Base-by-base conservation (phyloP, 2,113 vertebrate species). In the Pelobates fuscus region DNA sequence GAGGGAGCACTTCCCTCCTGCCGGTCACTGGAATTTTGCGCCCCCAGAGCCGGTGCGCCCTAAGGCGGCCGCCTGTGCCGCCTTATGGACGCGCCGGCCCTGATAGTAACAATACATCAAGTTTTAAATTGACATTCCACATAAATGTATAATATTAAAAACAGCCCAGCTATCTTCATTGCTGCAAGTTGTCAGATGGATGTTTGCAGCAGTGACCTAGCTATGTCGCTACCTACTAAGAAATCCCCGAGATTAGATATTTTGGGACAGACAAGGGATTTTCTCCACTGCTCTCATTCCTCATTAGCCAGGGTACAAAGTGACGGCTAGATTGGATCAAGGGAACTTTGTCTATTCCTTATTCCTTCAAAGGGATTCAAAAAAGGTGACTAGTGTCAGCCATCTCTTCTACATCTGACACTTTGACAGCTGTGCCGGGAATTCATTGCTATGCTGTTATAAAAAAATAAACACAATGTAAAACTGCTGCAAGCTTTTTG, bases 401-500 rank as follows among this genome's bases (percentile, higher is more conserved):
- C 30, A 41, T 74, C 55, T 58, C 25, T 6, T 29, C 63, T n/a
- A 25, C 25, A 60, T 76, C 64, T 67, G 72, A 76, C 72, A 76
- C 63, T 46, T 76, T 76, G 72, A 76, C 72, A 76, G 72, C 63
- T 60, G 63, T 60, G 65, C 54, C 49, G 72, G 63, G 72, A 65
- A 76, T 67, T 76, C 63, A 60, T 37, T 57, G 62, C 57, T 44
- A 11, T 27, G 58, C 26, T 37, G 61, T 71, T 61, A 71, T 37
- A 37, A 37, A 37, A 37, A 37, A 37, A 37, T 37, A 71, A 61
- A 60, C 8, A 46, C 21, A n/a, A n/a, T 61, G 24, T 57, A 41
- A 24, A 18, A 66, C 62, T 66, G 32, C 37, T 66, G 26, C 49
- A 64, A 73, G 29, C 7, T 55, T 55, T 18, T 55, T 58, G n/a